These are phyloP conservation scores for Salmo trutta DNA, from an alignment of 2,797 vertebrate species.

Conservation along the genomic window DNA sequence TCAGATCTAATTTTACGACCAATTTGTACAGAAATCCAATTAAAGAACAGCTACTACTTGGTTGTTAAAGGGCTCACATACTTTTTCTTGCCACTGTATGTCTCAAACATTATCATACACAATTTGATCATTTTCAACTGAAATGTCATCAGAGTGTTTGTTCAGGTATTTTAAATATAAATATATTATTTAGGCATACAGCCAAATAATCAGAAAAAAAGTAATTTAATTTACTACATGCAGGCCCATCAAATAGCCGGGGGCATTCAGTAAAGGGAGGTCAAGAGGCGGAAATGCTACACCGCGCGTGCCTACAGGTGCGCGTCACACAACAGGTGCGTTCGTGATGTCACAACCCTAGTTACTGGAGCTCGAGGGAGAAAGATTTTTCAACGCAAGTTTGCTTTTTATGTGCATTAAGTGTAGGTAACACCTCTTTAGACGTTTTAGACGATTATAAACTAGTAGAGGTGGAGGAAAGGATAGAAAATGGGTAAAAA, in stretches of 20 bases:
- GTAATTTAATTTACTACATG: too few relatives aligned
- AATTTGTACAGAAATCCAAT: too few relatives aligned
- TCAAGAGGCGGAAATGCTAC: too few relatives aligned
- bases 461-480: conserved; percentile 8
- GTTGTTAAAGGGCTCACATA: too few relatives aligned
- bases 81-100: too few relatives aligned
- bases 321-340: conserved; percentile 60
- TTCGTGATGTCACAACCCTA: conserved; percentile 56
- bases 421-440: conserved; percentile 25
- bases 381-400: conserved; percentile 46
- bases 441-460: not conserved
- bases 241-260: not conserved
- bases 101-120: not conserved
- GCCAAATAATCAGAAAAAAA: too few relatives aligned
- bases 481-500: conserved; percentile 64
- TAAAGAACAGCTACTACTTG: too few relatives aligned
- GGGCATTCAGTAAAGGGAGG: not conserved
- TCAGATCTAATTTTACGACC: too few relatives aligned
- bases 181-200: too few relatives aligned
- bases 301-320: conserved; percentile 24
- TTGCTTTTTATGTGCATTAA: conserved; percentile 6
- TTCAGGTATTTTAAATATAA: too few relatives aligned
- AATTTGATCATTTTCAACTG: too few relatives aligned
- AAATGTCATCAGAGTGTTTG: too few relatives aligned
- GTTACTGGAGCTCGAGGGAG: conserved; percentile 46